Conservation (phyloP, 2,797 vertebrate species). For the Argya squamiceps region DNA sequence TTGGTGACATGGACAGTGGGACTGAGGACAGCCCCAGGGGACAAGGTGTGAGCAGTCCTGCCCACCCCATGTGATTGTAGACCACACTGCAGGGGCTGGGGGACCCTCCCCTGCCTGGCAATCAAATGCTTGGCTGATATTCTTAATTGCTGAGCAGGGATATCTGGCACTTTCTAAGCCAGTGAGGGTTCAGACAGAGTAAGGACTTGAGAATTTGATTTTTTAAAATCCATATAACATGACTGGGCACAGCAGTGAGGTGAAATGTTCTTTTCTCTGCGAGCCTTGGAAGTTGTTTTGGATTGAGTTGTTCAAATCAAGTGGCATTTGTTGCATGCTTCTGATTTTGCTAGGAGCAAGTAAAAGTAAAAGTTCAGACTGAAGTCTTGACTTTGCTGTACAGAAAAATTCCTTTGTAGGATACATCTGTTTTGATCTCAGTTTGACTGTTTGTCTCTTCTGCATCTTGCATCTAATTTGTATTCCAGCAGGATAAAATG, state of each 20-base stretch:
- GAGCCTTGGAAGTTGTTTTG: not conserved
- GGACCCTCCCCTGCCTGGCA: not conserved
- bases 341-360: not conserved
- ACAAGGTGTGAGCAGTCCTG: not conserved
- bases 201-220: not conserved
- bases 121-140: not conserved
- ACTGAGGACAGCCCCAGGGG: not conserved
- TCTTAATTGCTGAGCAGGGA: not conserved
- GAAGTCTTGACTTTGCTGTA: not conserved
- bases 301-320: not conserved
- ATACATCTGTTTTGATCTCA: not conserved
- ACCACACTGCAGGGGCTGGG: not conserved
- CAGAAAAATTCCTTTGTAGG: not conserved
- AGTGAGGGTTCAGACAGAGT: not conserved
- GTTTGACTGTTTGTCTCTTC: constrained; percentile 43
- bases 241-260: not conserved
- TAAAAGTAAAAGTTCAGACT: not conserved
- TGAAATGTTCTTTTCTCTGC: not conserved
- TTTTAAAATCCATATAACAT: not conserved
- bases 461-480: constrained; percentile 14
- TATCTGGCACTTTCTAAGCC: not conserved
- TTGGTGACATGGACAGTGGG: not conserved
- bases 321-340: not conserved
- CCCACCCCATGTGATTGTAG: not conserved
- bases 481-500: constrained; percentile 46